phyloP scores from a whole-genome alignment of 2,113 vertebrate genomes.

The Cairina moschata region DNA sequence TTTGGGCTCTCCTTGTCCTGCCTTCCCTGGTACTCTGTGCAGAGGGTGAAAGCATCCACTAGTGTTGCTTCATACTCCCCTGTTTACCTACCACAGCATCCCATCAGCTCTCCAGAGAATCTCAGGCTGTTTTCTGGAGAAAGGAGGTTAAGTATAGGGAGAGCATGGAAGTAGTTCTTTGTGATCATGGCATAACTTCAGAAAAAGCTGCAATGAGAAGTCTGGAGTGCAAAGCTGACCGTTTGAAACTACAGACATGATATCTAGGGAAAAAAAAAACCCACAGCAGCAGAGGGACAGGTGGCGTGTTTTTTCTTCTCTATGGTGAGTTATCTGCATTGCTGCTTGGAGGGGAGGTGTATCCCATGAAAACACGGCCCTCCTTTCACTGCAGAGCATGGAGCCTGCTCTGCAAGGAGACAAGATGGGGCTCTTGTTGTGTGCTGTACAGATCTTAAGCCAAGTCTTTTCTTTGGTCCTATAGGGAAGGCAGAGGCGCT shows the following conservation, averaged over 20 bases:
- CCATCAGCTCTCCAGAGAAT: not conserved
- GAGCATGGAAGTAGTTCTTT: not conserved
- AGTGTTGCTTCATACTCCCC: not conserved
- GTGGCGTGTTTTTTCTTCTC: not conserved
- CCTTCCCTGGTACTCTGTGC: not conserved
- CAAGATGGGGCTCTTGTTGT: not conserved
- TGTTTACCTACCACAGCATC: not conserved
- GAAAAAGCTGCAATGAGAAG: not conserved
- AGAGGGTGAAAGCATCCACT: not conserved
- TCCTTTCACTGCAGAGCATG: not conserved
- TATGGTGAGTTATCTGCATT: not conserved
- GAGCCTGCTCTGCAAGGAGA: not conserved
- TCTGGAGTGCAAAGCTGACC: not conserved
- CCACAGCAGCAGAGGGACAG: not conserved
- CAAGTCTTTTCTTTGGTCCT: not conserved
- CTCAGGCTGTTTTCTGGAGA: not conserved
- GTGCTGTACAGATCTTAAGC: not conserved
- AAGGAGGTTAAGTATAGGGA: not conserved
- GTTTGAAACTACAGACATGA: not conserved
- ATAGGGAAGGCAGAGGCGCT: not conserved
- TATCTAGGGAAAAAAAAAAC: not conserved
- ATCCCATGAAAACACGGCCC: not conserved
- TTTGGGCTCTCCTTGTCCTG: not conserved
- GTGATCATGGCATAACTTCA: not conserved
- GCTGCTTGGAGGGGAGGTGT: not conserved